Conservation (phyloP, 2,113 vertebrate genomes). For the Syngnathus scovelli region DNA sequence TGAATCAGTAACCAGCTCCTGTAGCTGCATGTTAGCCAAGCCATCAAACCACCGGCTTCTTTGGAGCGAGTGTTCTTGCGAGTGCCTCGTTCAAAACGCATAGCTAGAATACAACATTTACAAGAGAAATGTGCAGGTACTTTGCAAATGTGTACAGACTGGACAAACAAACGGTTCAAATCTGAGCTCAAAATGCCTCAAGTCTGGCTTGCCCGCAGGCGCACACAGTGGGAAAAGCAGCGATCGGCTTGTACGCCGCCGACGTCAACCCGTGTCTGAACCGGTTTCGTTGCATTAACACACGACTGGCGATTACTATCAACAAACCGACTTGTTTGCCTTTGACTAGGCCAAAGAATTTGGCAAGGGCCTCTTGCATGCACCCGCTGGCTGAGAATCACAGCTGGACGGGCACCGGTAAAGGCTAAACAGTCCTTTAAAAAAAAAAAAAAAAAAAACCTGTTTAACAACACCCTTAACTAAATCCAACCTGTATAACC, state of each 20-base stretch:
- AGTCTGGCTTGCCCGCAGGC: not conserved
- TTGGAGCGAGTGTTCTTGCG: not conserved
- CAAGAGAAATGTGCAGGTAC: conserved; percentile 20
- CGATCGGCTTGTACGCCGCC: not conserved
- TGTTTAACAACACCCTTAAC: conserved; percentile 24
- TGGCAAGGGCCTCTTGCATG: conserved; percentile 30
- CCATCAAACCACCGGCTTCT: not conserved
- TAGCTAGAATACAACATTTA: conserved; percentile 5
- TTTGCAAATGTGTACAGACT: conserved; percentile 1
- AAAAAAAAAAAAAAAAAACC: not conserved
- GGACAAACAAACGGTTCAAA: not conserved
- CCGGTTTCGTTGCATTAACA: conserved; percentile 35
- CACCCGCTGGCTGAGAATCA: conserved; percentile 31
- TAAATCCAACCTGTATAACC: conserved; percentile 15
- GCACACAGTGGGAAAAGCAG: not conserved
- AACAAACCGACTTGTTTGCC: conserved; percentile 53
- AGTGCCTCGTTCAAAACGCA: not conserved
- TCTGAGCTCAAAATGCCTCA: not conserved
- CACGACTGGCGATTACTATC: conserved; percentile 35
- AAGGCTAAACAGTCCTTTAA: conserved; percentile 3
- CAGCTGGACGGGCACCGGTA: conserved; percentile 22
- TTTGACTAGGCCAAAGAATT: conserved; percentile 44
- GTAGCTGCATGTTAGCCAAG: not conserved
- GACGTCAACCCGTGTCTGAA: conserved; percentile 32
- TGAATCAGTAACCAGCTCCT: not conserved